A percentile compares a stretch with the other conserved stretches of the same genome.
Evolutionary conservation across 2,113 vertebrate genomes (phyloP).

Genomic region (Morone chrysops): DNA sequence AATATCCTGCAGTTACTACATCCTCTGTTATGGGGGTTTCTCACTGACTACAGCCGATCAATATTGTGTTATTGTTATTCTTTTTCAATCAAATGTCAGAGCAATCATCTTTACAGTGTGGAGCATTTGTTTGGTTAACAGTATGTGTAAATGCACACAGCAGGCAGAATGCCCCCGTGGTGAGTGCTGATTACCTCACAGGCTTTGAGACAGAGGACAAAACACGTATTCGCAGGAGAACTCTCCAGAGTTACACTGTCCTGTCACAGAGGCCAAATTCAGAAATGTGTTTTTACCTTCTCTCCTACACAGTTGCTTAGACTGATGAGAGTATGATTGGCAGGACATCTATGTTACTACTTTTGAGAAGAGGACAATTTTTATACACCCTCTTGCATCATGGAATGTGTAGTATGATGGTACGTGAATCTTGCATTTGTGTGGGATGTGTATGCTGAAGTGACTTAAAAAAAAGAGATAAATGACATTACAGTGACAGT

Average conservation of each 20-base stretch:
- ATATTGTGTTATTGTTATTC: constrained; percentile 16
- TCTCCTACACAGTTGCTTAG: not conserved
- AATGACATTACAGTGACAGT: too few relatives aligned
- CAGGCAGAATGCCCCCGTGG: not conserved
- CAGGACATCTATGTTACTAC: not conserved
- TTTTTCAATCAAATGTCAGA: constrained; percentile 13
- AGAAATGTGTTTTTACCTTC: not conserved
- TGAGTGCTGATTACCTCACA: not conserved
- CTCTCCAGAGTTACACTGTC: not conserved
- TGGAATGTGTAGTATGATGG: not conserved
- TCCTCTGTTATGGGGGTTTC: not conserved
- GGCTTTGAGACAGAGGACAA: not conserved
- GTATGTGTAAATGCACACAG: not conserved
- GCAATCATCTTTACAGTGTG: not conserved
- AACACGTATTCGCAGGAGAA: not conserved
- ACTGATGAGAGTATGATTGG: not conserved
- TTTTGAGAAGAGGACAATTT: not conserved
- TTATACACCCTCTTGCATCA: too few relatives aligned
- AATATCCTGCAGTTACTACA: constrained; percentile 7
- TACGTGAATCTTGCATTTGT: not conserved
- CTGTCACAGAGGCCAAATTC: not conserved
- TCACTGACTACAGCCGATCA: constrained; percentile 11
- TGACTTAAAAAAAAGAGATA: too few relatives aligned
- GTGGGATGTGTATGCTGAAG: too few relatives aligned
- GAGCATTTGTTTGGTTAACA: constrained; percentile 8